Conservation (phyloP, 2,797 vertebrate species). For the Pterois miles region DNA sequence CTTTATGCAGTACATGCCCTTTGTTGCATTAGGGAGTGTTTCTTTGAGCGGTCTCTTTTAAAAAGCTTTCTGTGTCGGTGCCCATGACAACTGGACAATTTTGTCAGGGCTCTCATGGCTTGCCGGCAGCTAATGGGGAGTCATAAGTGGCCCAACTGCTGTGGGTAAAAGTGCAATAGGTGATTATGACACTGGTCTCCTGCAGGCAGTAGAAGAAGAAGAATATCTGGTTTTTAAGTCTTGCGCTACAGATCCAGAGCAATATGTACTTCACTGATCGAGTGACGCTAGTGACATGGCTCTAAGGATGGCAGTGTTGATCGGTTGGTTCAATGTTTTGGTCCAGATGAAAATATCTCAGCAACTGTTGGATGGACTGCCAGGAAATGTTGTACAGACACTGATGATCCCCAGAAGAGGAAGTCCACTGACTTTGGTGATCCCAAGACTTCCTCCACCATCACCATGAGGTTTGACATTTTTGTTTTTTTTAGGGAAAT, state of each 20-base stretch:
- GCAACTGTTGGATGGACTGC: neutral
- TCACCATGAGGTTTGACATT: neutral
- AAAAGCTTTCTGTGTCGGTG: slow-evolving; percentile 40
- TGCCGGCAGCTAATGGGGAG: slow-evolving; percentile 36
- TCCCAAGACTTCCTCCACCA: neutral
- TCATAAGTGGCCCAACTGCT: slow-evolving; percentile 51
- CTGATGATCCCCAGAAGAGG: neutral
- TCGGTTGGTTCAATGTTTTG: neutral
- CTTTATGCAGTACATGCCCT: neutral
- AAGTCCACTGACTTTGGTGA: neutral
- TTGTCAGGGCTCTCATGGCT: slow-evolving; percentile 31
- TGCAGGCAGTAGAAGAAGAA: slow-evolving; percentile 13
- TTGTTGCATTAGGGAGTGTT: neutral
- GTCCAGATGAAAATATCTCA: neutral
- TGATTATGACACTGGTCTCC: slow-evolving; percentile 45
- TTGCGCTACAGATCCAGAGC: neutral
- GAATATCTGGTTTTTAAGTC: neutral
- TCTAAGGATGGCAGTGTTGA: neutral
- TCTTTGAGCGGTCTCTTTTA: slow-evolving; percentile 6
- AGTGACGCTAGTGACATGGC: neutral
- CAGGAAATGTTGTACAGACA: neutral
- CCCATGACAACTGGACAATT: slow-evolving; percentile 62
- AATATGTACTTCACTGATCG: neutral
- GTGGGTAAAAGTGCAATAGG: slow-evolving; percentile 44
- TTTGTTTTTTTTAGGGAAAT: neutral